Conservation (phyloP, 2,113 vertebrate genomes). For the Anhinga anhinga region DNA sequence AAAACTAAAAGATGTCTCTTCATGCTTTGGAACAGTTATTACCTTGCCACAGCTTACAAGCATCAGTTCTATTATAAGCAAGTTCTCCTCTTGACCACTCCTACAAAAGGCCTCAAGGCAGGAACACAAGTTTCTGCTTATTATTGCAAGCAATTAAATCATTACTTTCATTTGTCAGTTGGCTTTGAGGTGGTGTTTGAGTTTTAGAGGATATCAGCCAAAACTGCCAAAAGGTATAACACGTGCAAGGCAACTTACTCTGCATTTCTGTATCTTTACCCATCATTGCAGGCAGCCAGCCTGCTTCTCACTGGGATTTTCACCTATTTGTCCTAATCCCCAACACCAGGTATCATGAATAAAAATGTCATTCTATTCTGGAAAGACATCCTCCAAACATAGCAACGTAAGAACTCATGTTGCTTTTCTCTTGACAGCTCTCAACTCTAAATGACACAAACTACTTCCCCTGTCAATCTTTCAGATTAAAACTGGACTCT, state of each 20-base stretch:
- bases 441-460: not conserved
- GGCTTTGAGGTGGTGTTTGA: not conserved
- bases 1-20: not conserved
- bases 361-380: not conserved
- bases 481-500: not conserved
- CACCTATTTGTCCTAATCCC: not conserved
- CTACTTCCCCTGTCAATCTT: not conserved
- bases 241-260: not conserved
- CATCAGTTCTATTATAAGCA: not conserved
- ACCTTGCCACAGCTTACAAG: not conserved
- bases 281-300: not conserved
- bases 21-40: not conserved
- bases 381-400: not conserved
- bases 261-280: not conserved
- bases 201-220: not conserved
- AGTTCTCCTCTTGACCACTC: not conserved
- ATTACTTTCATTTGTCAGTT: not conserved
- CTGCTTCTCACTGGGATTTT: not conserved
- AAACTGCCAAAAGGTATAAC: not conserved
- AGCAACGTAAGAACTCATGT: rapidly evolving
- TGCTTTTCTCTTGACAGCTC: not conserved
- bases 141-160: not conserved
- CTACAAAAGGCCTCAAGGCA: not conserved
- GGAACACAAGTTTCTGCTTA: not conserved
- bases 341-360: not conserved